These are phyloP conservation scores for Tetraneura akinire DNA, from an alignment of 1,140 invertebrate genomes.

Conservation along the genomic window DNA sequence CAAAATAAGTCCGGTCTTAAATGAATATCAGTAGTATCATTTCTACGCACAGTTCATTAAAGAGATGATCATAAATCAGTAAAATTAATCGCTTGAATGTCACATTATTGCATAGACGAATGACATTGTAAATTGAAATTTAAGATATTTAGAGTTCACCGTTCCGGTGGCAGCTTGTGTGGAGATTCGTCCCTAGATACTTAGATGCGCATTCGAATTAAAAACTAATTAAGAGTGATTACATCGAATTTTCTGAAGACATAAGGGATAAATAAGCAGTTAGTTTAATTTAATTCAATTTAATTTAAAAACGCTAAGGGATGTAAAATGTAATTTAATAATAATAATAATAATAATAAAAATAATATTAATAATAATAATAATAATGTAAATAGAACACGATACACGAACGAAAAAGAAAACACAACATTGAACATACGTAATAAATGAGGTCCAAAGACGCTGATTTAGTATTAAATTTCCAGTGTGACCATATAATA, in stretches of 20 bases:
- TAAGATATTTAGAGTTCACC: neutral
- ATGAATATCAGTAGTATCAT: slow-evolving; percentile 4
- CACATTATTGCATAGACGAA: neutral
- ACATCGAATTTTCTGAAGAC: neutral
- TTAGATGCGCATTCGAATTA: neutral
- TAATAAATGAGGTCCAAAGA: slow-evolving; percentile 14
- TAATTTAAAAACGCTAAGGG: slow-evolving; percentile 6
- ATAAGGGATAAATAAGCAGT: too few relatives aligned
- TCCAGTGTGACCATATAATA: neutral
- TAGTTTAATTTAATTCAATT: too few relatives aligned
- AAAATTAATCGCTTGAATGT: neutral
- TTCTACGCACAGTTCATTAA: neutral
- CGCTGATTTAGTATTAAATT: neutral
- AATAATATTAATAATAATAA: slow-evolving; percentile 21
- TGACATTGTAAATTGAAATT: neutral
- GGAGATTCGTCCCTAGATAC: too few relatives aligned
- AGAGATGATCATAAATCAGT: neutral
- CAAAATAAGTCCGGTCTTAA: neutral
- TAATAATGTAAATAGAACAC: slow-evolving; percentile 41
- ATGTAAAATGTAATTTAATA: too few relatives aligned
- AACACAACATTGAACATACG: slow-evolving; percentile 44
- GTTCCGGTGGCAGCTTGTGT: neutral
- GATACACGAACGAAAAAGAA: slow-evolving; percentile 35
- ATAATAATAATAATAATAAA: slow-evolving; percentile 27
- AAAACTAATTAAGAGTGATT: neutral